Base-by-base conservation (phyloP, 2,797 vertebrate genomes). In the Pseudochaenichthys georgianus region DNA sequence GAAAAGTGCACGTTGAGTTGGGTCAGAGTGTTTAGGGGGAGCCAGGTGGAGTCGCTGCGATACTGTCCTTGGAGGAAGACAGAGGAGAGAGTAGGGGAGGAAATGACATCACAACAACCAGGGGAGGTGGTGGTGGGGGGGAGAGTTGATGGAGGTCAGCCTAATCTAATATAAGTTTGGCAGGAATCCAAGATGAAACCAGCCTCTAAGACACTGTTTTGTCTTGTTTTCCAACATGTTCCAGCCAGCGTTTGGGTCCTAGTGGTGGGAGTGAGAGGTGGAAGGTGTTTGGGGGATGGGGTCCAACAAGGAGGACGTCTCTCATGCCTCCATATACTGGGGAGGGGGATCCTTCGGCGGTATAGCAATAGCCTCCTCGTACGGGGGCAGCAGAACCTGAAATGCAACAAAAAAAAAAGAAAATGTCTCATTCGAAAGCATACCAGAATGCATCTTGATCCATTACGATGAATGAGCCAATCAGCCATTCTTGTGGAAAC, bases 281-380 rank as follows among this genome's bases (percentile, higher is more conserved):
- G 77, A 28, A 5, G 50, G 70, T 50, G 58, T 43, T 52, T 19
- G 66, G 70, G 75, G 55, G 60, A 3, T 15, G 48, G 62, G 80
- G 43, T 84, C 76, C 80, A 61, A 57, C 54, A 42, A 57, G 1
- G 1, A 51, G 65, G 42, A 59, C 5, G 31, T 68, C 42, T 64
- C 85, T 95, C 82, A 93, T 59, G 94, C 83, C 64, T 93, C 91
- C 86, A 91, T 88, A 63, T 95, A 95, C 87, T 94, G 92, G 23
- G 94, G 94, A 55, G 95, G 94, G 11, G 94, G 92, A 64, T 95
- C 93, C 84, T 95, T 95, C 2, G 91, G 93, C 1, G 94, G 94
- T 41, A 94, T 85, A 77, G 93, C 87, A 0, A 95, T 71, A 6
- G 89, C 94, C 69, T 95, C 95, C 83, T 95, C 94, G 42, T 95